phyloP scores from a whole-genome alignment of 2,797 vertebrate genomes.

The Enteromius trimaculatus region DNA sequence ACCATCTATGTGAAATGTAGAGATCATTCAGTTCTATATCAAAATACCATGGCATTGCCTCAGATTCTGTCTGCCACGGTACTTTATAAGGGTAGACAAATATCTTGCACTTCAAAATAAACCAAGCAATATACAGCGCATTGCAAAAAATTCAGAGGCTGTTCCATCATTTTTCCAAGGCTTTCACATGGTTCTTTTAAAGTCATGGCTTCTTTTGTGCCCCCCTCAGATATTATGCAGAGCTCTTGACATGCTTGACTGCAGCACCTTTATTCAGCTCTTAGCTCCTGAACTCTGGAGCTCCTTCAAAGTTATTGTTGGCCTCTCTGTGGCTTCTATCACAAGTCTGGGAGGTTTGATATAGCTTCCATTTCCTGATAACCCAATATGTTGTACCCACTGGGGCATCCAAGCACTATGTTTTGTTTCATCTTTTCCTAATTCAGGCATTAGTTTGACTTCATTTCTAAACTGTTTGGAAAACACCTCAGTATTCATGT shows the following conservation, averaged over 20 bases:
- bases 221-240: constrained; percentile 1
- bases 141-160: background rate
- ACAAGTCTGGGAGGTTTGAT: constrained; percentile 9
- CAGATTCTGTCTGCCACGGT: background rate
- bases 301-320: constrained; percentile 16
- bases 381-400: background rate
- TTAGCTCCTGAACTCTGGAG: constrained; percentile 5
- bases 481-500: background rate
- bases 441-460: background rate
- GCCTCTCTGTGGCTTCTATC: constrained; percentile 22
- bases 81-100: constrained; percentile 12
- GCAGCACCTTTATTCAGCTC: constrained; percentile 23
- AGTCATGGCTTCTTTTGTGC: constrained; percentile 20
- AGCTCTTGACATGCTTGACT: constrained; percentile 35
- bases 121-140: background rate
- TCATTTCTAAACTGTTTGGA: background rate
- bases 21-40: background rate
- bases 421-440: background rate
- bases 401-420: background rate
- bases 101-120: constrained; percentile 7
- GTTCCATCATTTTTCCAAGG: background rate
- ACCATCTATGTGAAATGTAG: background rate
- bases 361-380: background rate
- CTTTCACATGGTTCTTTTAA: background rate
- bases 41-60: background rate